Base-by-base conservation (phyloP, 2,113 vertebrate genomes). In the Pelodiscus sinensis region DNA sequence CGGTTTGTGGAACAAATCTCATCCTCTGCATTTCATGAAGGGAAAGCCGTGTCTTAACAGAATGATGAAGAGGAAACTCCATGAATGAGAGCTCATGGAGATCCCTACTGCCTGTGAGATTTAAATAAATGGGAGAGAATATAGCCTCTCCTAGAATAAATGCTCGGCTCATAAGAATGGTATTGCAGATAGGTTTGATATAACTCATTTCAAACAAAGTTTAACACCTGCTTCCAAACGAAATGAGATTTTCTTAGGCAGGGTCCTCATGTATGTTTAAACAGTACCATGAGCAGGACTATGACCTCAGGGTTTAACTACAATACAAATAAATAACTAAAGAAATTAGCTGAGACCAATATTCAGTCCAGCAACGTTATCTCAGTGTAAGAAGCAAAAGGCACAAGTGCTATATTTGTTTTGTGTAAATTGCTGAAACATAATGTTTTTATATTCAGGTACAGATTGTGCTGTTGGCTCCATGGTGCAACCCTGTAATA, bases 401-500 rank as follows among this genome's bases (percentile, higher is more conserved):
- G 27, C 71, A 87, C 22, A n/a, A 22, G n/a, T 52, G 9, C 57
- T 81, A 13, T 25, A 24, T 13, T 54, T 44, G 27, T 38, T 94
- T 87, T 85, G 31, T 78, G 38, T 56, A 73, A 91, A 65, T 73
- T 55, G 31, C 71, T 29, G 75, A 22, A 92, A n/a, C 57, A 92
- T 79, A 22, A 25, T 79, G 14, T 44, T 88, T 92, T 73, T 73
- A 80, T 44, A 54, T 50, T 81, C 71, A 38, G 78, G 22, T 29
- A 2, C 85, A 56, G 83, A 87, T 91, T 86, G 85, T 89, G 60
- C 62, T 88, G 27, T 81, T 27, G 19, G 83, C 52, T 50, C 10
- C 24, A 51, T 24, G 80, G 73, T 96, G 78, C 82, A 92, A 88
- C 84, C 85, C 80, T 87, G 55, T 80, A 87, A 57, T 83, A 85